Evolutionary conservation across 2,113 vertebrate species (phyloP).

Genomic region (Rhineura floridana): DNA sequence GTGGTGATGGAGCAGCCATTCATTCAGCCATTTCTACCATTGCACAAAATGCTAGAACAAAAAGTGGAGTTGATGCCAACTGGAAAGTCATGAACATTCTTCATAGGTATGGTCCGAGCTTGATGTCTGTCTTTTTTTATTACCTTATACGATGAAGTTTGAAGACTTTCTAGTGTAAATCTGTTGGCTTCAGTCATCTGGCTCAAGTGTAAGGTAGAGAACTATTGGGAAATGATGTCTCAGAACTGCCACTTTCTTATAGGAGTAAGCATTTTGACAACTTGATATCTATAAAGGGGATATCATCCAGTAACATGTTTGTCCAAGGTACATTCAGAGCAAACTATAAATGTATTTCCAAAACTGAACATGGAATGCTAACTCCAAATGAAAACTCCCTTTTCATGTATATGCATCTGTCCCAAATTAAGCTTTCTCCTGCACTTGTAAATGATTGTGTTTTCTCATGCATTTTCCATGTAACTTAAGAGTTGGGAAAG

Average conservation of each 20-base stretch:
- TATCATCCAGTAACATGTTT: background rate
- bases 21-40: conserved; percentile 85
- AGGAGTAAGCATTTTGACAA: background rate
- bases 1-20: conserved; percentile 89
- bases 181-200: background rate
- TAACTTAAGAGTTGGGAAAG: background rate
- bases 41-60: conserved; percentile 85
- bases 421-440: background rate
- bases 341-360: background rate
- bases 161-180: background rate
- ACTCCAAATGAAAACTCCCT: background rate
- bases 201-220: background rate
- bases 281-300: background rate
- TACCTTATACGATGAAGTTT: background rate
- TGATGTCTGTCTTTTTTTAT: background rate
- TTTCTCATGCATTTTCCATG: background rate
- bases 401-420: background rate
- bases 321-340: background rate
- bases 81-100: conserved; percentile 98
- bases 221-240: background rate
- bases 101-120: conserved; percentile 85
- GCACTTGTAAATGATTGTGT: background rate
- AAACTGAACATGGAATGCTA: background rate
- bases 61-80: conserved; percentile 80
- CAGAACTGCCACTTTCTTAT: conserved; percentile 21